Conservation (phyloP, 2,888 invertebrate species). For the Caenorhabditis sinica region DNA sequence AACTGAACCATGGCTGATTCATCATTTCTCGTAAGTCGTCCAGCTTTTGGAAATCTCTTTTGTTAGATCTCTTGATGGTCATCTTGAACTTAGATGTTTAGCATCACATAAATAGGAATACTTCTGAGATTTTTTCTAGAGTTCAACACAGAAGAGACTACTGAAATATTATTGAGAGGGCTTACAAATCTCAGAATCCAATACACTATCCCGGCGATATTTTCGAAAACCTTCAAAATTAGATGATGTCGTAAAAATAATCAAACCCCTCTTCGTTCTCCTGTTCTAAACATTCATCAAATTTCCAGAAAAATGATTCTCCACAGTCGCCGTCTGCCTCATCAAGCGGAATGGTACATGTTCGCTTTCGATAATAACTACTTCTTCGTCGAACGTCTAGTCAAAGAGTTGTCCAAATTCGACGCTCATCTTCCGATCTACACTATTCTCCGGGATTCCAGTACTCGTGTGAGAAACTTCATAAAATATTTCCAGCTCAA, state of each 20-base stretch:
- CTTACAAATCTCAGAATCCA: too few relatives aligned
- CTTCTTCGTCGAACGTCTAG: conserved; percentile 52
- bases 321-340: conserved; percentile 51
- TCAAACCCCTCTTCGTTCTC: background rate
- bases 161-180: too few relatives aligned
- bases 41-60: background rate
- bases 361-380: conserved; percentile 63
- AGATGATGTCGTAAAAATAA: background rate
- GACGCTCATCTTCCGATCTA: conserved; percentile 53
- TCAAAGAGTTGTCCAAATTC: conserved; percentile 45
- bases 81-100: too few relatives aligned
- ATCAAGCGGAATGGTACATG: conserved; percentile 56
- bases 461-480: background rate
- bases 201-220: too few relatives aligned
- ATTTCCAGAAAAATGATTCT: conserved; percentile 57
- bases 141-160: too few relatives aligned
- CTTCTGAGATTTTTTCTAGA: too few relatives aligned
- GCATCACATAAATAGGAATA: too few relatives aligned
- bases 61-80: background rate
- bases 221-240: too few relatives aligned
- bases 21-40: conserved; percentile 51
- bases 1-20: conserved; percentile 47
- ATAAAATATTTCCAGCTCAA: background rate
- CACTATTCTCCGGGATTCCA: conserved; percentile 38
- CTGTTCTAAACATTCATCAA: too few relatives aligned